These are phyloP conservation scores for Dendrocincla fuliginosa DNA, from an alignment of 2,797 vertebrate species.

Conservation along the genomic window DNA sequence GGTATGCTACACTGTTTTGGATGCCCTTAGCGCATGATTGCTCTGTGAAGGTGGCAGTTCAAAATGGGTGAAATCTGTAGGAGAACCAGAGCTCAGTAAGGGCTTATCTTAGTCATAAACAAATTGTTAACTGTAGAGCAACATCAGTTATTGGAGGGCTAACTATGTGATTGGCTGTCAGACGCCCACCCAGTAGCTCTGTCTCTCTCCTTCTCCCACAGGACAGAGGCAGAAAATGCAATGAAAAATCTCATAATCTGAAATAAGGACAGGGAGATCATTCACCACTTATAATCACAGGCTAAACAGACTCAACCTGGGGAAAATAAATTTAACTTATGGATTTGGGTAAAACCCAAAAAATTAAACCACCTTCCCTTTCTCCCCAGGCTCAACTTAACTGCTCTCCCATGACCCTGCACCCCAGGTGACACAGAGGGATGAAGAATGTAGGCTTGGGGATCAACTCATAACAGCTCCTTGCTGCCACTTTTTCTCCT, in stretches of 20 bases:
- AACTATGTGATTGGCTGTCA: background rate
- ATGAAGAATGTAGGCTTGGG: background rate
- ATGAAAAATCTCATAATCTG: background rate
- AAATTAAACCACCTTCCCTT: background rate
- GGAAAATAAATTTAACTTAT: background rate
- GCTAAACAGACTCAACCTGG: accelerated
- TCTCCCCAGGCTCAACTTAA: background rate
- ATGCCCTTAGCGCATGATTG: background rate
- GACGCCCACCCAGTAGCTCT: background rate
- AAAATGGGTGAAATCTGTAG: background rate
- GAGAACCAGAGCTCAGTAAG: background rate
- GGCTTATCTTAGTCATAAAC: background rate
- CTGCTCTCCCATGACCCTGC: background rate
- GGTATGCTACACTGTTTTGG: background rate
- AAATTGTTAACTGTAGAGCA: background rate
- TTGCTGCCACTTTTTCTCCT: background rate
- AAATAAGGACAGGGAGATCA: background rate
- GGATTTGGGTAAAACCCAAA: background rate
- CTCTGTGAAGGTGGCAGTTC: background rate
- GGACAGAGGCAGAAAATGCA: background rate
- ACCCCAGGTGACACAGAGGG: background rate
- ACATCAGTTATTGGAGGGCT: background rate
- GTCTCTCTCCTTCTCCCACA: background rate
- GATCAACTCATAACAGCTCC: background rate
- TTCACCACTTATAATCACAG: background rate